Base-by-base conservation (phyloP, 2,888 invertebrate species). In the Archips crataeganus region DNA sequence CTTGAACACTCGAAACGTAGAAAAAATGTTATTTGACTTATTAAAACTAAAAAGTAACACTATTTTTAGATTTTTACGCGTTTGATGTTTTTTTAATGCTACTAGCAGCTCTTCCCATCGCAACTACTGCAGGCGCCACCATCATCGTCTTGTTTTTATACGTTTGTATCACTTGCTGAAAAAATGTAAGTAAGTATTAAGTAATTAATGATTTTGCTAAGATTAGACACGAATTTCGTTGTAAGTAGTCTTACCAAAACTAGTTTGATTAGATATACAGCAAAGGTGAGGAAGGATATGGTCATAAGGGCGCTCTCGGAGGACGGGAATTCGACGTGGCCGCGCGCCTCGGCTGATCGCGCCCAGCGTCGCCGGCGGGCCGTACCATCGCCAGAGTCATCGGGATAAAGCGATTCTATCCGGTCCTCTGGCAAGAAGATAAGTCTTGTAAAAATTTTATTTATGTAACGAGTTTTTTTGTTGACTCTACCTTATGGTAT, bases 271-370 rank as follows among this genome's bases (percentile, higher is more conserved):
- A 98, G 95, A 84, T 97, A 98, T 6, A 98, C 97, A 0, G 98
- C 97, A 87, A 98, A 98, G 0, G 98, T 97, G 10, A 98, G 94
- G 86, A 98, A 98, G 34, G 97, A 97, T 78, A 98, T 97, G 51
- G 97, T 97, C 95, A 98, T 96, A 67, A 98, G 91, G 0, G 98
- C 96, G 62, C 97, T 96, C 90, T 98, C 98, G 4, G 97, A 95
- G 0, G 98, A 97, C 11, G 98, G 97, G 86, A 98, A 97, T 78
- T 97, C 96, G 80, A 97, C 94, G 79, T 95, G 95, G 1, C 96
- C 95, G 10, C 96, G 95, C 36, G 88, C 47, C 60, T 57, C 75
- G 1, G 65, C 74, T 15, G 64, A 87, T 70, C 67, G 75, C 51
- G 51, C 87, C 86, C 61, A 81, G 87, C 60, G 80, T 85, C 65